These are phyloP conservation scores for Zaprionus africanus DNA, from an alignment of 1,140 invertebrate species.

Conservation along the genomic window DNA sequence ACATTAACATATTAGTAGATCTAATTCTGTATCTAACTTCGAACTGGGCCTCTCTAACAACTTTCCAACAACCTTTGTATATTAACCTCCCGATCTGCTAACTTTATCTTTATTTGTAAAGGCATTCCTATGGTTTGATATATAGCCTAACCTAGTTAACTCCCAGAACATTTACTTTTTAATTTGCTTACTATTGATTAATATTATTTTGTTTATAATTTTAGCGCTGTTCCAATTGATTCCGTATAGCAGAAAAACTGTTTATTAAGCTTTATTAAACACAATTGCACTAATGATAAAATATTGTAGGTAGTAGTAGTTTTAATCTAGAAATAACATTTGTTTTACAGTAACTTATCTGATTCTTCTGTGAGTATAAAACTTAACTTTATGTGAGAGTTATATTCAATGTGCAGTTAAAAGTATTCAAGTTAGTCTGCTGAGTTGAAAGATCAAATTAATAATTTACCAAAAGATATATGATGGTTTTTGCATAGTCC, in stretches of 20 bases:
- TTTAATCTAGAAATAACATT: background rate
- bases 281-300: conserved; percentile 21
- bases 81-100: background rate
- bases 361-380: background rate
- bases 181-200: background rate
- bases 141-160: background rate
- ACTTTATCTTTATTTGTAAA: background rate
- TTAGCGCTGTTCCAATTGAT: conserved; percentile 72
- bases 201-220: conserved; percentile 56
- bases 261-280: conserved; percentile 28
- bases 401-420: background rate
- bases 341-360: background rate
- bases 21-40: conserved; percentile 11
- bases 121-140: background rate
- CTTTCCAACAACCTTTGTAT: background rate
- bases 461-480: background rate
- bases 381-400: background rate
- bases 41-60: background rate
- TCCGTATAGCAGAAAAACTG: conserved; percentile 54
- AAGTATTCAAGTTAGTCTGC: background rate
- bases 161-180: background rate
- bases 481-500: background rate
- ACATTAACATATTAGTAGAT: background rate
- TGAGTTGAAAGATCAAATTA: background rate
- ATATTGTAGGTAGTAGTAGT: conserved; percentile 6